Percentiles rank a stretch among this genome's conserved stretches.
These are phyloP conservation scores for Hippoglossus stenolepis DNA, from an alignment of 2,113 vertebrate species.

Conservation along the genomic window DNA sequence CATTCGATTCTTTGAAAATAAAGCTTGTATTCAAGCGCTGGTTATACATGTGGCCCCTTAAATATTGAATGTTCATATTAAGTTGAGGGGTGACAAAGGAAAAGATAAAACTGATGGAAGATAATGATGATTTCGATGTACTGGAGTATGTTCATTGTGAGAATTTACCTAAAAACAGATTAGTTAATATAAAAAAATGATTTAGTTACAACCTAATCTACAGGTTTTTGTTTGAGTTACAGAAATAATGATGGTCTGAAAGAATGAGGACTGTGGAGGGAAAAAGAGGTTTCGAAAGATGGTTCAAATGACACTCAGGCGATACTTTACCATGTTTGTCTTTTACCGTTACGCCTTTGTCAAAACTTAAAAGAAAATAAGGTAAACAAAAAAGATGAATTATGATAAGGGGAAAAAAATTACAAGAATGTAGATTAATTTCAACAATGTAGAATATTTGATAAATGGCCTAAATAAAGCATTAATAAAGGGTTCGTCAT, in stretches of 20 bases:
- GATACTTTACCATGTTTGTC: slow-evolving; percentile 79
- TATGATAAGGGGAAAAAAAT: background rate
- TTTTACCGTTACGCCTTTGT: slow-evolving; percentile 70
- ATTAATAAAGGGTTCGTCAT: background rate
- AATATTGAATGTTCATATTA: slow-evolving; percentile 12
- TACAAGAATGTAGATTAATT: background rate
- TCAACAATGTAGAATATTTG: background rate
- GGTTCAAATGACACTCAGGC: slow-evolving; percentile 50
- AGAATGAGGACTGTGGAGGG: slow-evolving; percentile 20
- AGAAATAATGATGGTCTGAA: slow-evolving; percentile 18
- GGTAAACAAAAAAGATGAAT: slow-evolving; percentile 53
- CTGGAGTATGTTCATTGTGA: background rate
- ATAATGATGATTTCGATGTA: background rate
- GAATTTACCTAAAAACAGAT: background rate
- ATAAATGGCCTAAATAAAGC: background rate
- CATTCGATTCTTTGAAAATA: background rate
- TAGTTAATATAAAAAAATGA: background rate
- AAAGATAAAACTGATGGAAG: slow-evolving; percentile 24
- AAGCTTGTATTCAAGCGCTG: background rate
- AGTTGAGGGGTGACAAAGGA: slow-evolving; percentile 18
- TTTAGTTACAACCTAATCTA: background rate
- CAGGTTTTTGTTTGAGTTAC: slow-evolving; percentile 2
- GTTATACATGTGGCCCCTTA: slow-evolving; percentile 22
- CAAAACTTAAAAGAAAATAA: slow-evolving; percentile 77
- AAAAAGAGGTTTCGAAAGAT: slow-evolving; percentile 31